Evolutionary conservation across 1,140 invertebrate genomes (phyloP), one percentile per base, ranked within the genome.

Genomic region (Lycorma delicatula): DNA sequence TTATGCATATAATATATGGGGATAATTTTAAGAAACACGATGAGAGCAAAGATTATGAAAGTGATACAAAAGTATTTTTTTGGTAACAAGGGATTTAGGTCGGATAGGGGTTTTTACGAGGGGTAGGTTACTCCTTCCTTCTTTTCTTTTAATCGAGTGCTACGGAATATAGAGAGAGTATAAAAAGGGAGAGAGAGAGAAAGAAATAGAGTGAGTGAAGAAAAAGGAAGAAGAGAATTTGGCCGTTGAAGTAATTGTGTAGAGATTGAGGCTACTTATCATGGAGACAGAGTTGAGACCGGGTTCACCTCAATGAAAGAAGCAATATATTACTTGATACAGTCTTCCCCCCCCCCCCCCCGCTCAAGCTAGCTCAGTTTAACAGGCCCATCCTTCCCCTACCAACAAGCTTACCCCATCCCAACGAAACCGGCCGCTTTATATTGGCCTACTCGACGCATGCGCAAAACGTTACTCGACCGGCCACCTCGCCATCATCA

Each of bases 301-400:
- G 48, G 28, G 48, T 44, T 44, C 41, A 44, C 41, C 41, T 44
- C 41, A 44, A 44, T 44, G 41, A 44, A 44, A 44, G 41, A 44
- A 44, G 41, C 41, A 44, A 44, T 44, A 44, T 44, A 44, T 44
- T 44, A 44, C 41, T 44, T 44, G 41, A 44, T 44, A 44, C 41
- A 44, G 41, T 44, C 23, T 44, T 44, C 23, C 41, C 41, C 41
- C 36, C 13, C 20, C 7, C 41, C 41, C 3, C 27, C 16, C 23
- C 16, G 16, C 48, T 23, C 48, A 50, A 50, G 23, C 9, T 18
- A 5, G 18, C 48, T 26, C 48, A 29, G 16, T 25, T 23, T 26
- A 29, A 25, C 48, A 22, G 22, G 20, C 13, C 20, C 44, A 12
- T 22, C 44, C 13, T 26, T 13, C 16, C 18, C 23, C 48, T 16